Evolutionary conservation across 2,888 invertebrate species (phyloP).

Genomic region (Drepanosiphum platanoidis): DNA sequence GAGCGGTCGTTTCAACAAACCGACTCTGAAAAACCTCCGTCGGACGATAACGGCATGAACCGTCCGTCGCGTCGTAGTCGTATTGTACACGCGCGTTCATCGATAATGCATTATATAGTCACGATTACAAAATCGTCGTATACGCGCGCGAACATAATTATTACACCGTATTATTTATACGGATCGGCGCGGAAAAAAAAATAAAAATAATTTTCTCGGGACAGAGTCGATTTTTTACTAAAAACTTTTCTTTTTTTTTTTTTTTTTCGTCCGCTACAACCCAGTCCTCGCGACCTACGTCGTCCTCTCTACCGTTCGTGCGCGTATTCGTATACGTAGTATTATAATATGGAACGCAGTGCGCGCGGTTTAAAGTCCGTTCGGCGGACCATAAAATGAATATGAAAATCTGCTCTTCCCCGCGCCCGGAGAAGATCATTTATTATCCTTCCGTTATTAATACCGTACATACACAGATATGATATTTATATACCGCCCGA

Average conservation of each 20-base stretch:
- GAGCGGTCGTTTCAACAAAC: too few species aligned
- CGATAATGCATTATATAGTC: too few species aligned
- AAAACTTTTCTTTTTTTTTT: not conserved
- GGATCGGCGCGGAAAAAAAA: not conserved
- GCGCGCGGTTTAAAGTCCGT: slow-evolving; percentile 31
- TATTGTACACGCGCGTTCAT: too few species aligned
- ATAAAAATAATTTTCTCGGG: not conserved
- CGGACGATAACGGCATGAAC: too few species aligned
- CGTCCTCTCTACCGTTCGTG: not conserved
- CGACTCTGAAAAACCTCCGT: not conserved
- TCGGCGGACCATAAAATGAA: slow-evolving; percentile 56
- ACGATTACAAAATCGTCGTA: too few species aligned
- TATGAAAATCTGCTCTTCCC: slow-evolving; percentile 55
- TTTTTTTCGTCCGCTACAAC: not conserved
- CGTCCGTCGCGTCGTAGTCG: too few species aligned
- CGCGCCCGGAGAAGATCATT: slow-evolving; percentile 7
- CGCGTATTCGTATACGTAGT: not conserved
- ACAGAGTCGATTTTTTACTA: not conserved
- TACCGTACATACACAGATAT: not conserved
- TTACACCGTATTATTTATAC: too few species aligned
- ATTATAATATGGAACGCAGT: not conserved
- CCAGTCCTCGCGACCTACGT: not conserved
- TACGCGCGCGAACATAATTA: too few species aligned
- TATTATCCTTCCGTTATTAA: slow-evolving; percentile 49
- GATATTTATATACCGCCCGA: not conserved